These are phyloP conservation scores for Ifrita kowaldi DNA, from an alignment of 2,113 vertebrate species.

Conservation along the genomic window DNA sequence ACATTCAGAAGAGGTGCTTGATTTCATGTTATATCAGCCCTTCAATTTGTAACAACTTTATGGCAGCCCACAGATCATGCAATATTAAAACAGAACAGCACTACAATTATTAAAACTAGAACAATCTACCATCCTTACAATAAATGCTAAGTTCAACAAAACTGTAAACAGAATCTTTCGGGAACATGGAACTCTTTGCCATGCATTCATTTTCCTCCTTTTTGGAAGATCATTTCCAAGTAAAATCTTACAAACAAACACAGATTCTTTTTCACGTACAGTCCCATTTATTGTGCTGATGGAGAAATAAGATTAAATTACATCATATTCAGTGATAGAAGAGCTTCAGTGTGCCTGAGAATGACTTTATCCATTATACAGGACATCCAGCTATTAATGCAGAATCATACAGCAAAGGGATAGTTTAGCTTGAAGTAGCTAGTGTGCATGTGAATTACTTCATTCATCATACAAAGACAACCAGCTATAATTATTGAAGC, in stretches of 20 bases:
- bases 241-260: not conserved
- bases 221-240: slow-evolving; percentile 21
- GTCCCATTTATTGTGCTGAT: not conserved
- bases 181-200: not conserved
- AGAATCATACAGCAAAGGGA: not conserved
- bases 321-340: not conserved
- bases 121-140: slow-evolving; percentile 45
- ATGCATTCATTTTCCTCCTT: not conserved
- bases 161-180: not conserved
- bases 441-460: not conserved
- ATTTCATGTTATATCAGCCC: slow-evolving; percentile 76
- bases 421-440: not conserved
- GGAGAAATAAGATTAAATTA: slow-evolving; percentile 30
- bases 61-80: slow-evolving; percentile 63
- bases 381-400: not conserved
- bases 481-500: not conserved
- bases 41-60: slow-evolving; percentile 72
- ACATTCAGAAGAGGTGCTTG: slow-evolving; percentile 81
- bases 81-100: slow-evolving; percentile 66
- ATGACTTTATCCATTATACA: not conserved
- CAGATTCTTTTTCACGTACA: not conserved
- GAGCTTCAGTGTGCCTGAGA: not conserved
- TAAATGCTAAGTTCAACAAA: slow-evolving; percentile 24
- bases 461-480: not conserved
- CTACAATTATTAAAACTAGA: slow-evolving; percentile 51